Percentiles rank a stretch among this genome's conserved stretches.
These are phyloP conservation scores for Phanerotoma sp. DNA, from an alignment of 2,888 invertebrate genomes.

Conservation along the genomic window DNA sequence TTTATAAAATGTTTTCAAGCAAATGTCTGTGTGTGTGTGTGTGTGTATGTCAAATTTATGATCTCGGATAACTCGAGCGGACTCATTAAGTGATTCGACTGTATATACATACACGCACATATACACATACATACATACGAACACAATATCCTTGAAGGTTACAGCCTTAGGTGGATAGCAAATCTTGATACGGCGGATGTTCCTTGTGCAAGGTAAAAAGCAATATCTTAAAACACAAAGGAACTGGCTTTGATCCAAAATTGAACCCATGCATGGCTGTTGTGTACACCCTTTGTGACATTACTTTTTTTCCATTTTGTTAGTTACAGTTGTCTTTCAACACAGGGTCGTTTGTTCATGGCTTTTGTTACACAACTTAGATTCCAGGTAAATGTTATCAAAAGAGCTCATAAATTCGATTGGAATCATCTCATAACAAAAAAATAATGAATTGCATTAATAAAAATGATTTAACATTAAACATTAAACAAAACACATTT, in stretches of 20 bases:
- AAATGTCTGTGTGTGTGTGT: no score
- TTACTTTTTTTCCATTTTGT: slow-evolving; percentile 5
- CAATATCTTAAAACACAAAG: slow-evolving; percentile 52
- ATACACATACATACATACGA: not conserved
- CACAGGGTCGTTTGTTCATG: slow-evolving; percentile 4
- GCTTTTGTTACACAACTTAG: slow-evolving; percentile 9
- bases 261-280: slow-evolving; percentile 28
- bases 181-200: slow-evolving; percentile 21
- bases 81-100: no score
- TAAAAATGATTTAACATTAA: no score
- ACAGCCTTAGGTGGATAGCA: slow-evolving; percentile 10
- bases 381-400: slow-evolving; percentile 7
- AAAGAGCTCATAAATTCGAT: not conserved
- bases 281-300: slow-evolving; percentile 9
- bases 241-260: slow-evolving; percentile 48
- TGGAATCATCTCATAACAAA: not conserved
- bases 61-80: no score
- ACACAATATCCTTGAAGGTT: slow-evolving; percentile 3
- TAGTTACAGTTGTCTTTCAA: slow-evolving; percentile 13
- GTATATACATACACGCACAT: not conserved
- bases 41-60: no score
- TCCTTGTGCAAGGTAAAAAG: slow-evolving; percentile 37
- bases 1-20: no score
- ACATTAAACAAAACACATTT: no score
- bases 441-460: not conserved